phyloP scores from a whole-genome alignment of 2,797 vertebrate genomes.

The Paguma larvata region DNA sequence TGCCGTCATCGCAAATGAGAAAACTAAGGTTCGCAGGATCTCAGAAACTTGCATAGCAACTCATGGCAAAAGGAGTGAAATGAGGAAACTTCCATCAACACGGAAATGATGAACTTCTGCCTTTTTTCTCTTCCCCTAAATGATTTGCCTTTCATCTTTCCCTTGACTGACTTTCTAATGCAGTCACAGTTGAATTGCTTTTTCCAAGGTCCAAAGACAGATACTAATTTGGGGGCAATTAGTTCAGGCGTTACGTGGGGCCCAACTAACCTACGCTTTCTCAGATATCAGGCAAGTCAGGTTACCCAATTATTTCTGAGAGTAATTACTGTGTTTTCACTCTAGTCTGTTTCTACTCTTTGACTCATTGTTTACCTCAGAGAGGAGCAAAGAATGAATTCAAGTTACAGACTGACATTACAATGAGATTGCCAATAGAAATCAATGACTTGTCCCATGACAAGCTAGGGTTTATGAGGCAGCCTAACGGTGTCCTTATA shows the following conservation, averaged over 20 bases:
- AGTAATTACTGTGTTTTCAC: constrained; percentile 75
- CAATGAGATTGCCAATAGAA: constrained; percentile 88
- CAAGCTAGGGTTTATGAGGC: constrained; percentile 85
- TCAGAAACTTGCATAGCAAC: background rate
- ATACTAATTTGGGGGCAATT: constrained; percentile 70
- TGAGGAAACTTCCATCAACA: background rate
- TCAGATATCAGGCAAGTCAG: constrained; percentile 12
- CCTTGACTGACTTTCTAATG: constrained; percentile 27
- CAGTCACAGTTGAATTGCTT: constrained; percentile 58
- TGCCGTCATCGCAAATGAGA: background rate
- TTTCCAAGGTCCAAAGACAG: constrained; percentile 59
- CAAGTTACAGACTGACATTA: constrained; percentile 84
- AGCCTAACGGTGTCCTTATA: constrained; percentile 78
- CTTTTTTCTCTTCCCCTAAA: constrained; percentile 14
- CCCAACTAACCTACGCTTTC: constrained; percentile 48
- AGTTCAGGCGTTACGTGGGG: constrained; percentile 52
- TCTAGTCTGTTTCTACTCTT: constrained; percentile 61
- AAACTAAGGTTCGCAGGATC: background rate
- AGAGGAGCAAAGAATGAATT: constrained; percentile 86
- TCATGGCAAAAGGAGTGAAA: background rate
- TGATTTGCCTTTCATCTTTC: constrained; percentile 31
- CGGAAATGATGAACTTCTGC: background rate
- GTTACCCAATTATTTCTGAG: constrained; percentile 74
- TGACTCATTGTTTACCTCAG: constrained; percentile 85
- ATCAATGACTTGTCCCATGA: constrained; percentile 86